phyloP scores from a whole-genome alignment of 2,888 invertebrate species.

The Laothoe populi region DNA sequence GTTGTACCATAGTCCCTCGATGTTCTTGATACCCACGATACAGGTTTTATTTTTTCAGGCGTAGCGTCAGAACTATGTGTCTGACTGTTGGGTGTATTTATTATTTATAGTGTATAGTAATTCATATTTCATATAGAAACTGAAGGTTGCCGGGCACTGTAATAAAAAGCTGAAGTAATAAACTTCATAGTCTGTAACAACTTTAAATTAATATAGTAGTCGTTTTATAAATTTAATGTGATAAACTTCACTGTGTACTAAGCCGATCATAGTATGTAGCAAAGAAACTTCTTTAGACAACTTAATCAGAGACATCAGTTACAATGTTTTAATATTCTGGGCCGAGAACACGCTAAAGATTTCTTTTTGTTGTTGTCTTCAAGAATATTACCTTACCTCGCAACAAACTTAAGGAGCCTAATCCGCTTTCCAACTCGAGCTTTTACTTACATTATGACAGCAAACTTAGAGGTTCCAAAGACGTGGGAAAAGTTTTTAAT shows the following conservation, averaged over 20 bases:
- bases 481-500: conserved; percentile 74
- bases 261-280: conserved; percentile 32
- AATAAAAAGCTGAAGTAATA: too few species aligned
- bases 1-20: too few species aligned
- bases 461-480: conserved; percentile 68
- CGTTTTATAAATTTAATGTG: not conserved
- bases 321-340: conserved; percentile 64
- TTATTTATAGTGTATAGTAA: too few species aligned
- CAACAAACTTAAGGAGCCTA: conserved; percentile 79
- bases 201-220: not conserved
- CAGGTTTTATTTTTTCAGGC: too few species aligned
- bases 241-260: conserved; percentile 19
- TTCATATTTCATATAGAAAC: too few species aligned
- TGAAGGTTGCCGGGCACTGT: too few species aligned
- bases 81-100: too few species aligned
- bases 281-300: conserved; percentile 43
- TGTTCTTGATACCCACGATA: too few species aligned
- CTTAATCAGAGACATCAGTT: conserved; percentile 56
- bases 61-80: too few species aligned
- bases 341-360: conserved; percentile 57
- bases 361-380: conserved; percentile 67
- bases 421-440: conserved; percentile 78
- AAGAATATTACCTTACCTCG: conserved; percentile 76
- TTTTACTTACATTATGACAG: conserved; percentile 79
- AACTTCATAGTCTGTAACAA: too few species aligned